These are phyloP conservation scores for Cerastis rubricosa DNA, from an alignment of 2,888 invertebrate species.

Conservation along the genomic window DNA sequence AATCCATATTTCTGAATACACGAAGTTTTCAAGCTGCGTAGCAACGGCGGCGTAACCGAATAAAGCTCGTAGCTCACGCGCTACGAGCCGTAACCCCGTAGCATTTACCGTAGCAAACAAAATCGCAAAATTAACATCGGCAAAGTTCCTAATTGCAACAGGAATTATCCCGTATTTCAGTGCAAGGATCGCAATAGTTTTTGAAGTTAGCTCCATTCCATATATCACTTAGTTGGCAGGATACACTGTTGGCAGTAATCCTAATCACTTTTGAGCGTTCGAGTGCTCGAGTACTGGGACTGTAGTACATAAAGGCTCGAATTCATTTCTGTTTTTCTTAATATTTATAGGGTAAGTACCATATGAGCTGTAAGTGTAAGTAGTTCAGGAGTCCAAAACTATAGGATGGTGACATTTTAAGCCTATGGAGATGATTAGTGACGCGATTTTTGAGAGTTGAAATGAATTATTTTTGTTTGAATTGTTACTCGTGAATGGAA, in stretches of 20 bases:
- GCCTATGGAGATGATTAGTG: not conserved
- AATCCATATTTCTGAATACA: not conserved
- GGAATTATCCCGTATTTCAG: conserved; percentile 60
- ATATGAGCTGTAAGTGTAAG: conserved; percentile 59
- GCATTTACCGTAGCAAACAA: conserved; percentile 55
- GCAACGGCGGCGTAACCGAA: conserved; percentile 11
- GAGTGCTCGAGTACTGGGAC: conserved; percentile 29
- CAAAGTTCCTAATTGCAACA: conserved; percentile 60
- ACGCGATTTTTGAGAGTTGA: not conserved
- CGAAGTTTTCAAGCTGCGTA: conserved; percentile 1
- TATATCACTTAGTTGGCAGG: conserved; percentile 65
- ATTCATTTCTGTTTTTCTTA: conserved; percentile 64
- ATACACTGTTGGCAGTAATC: conserved; percentile 62
- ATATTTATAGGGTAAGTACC: conserved; percentile 67
- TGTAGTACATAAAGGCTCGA: conserved; percentile 52
- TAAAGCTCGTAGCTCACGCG: conserved; percentile 31
- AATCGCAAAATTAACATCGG: conserved; percentile 51
- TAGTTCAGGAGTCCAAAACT: conserved; percentile 43
- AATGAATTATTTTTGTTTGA: not conserved
- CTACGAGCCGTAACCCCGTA: conserved; percentile 49
- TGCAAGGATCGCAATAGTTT: conserved; percentile 56
- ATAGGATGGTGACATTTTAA: conserved; percentile 63
- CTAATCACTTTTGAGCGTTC: conserved; percentile 63
- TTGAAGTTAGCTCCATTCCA: conserved; percentile 59
- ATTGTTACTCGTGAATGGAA: not conserved